Evolutionary conservation across 2,888 invertebrate species (phyloP), one percentile per base, ranked within the genome.

Genomic region (Heteropelma amictum): DNA sequence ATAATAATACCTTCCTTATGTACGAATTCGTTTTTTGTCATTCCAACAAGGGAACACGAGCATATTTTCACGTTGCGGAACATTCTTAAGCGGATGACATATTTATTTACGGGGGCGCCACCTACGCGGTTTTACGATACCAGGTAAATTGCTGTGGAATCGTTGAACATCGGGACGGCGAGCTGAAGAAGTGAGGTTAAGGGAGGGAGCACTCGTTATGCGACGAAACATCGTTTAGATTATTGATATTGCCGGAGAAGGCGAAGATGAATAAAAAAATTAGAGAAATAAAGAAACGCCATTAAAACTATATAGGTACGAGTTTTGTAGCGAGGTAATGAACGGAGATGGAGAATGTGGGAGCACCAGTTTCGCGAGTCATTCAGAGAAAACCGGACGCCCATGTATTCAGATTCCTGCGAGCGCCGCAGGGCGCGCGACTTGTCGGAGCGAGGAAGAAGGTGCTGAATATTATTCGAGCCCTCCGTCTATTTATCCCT

Each of bases 351-450:
- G 79, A 81, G 83, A 84, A 85, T 85, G 84, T 85, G 85, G 85
- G 85, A 84, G 82, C 82, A 84, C 84, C 80, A 84, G 84, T 85
- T 85, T 84, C 76, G 78, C 81, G 80, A 83, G 79, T 84, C 81
- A 82, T 83, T 84, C 75, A 82, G 70, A 68, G 77, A 82, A n/a
- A n/a, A 80, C 77, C 73, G 71, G 77, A 64, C 76, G 67, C 54
- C 72, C 75, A 76, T 80, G 47, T 42, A 81, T 83, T 78, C 79
- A 78, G 80, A 81, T 80, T 77, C 73, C 74, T 74, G 56, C 60
- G 53, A 65, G 60, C 64, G 56, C 53, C 54, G 72, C 33, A 53
- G 54, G 56, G 47, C 53, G 45, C 67, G 21, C 65, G 49, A 56
- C 38, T 49, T 67, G 65, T 10, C 35, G 71, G 58, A 71, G 60